Base-by-base conservation (phyloP, 2,888 invertebrate genomes). In the Maniola hyperantus region DNA sequence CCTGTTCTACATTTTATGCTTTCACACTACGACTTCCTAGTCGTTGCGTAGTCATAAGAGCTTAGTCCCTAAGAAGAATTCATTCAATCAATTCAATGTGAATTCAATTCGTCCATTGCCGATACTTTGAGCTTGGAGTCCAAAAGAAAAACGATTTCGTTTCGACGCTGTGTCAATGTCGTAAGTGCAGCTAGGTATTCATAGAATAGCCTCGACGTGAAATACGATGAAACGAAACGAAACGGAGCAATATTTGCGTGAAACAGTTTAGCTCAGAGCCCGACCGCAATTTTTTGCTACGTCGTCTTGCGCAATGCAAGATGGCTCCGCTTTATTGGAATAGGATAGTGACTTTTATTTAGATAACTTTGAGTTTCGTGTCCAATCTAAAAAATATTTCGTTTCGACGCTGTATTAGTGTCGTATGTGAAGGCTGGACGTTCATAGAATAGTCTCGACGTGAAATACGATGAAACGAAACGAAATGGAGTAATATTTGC, bases 401-500 rank as follows among this genome's bases (percentile, higher is more conserved):
- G 0, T 34, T 36, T 54, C 36, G 34, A 15, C 36, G 18, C 15
- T 54, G 36, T 5, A 4, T 42, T 20, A 57, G 57, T 42, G 57
- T 42, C 20, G 20, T 13, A 42, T 11, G 18, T 15, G 10, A 57
- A 6, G 6, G 6, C 13, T 42, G 11, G 10, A 11, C 7, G 18
- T 20, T 13, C 6, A 57, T 7, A 57, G 15, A 20, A 57, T 57
- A 57, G 7, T 6, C 39, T 20, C 20, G 5, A 82, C 80, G 81
- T 77, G 74, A 65, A 77, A 79, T 81, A 83, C 86, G 85, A 65
- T 69, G 66, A 63, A 69, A 66, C 57, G 84, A 85, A 85, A 84
- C 84, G 84, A 82, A 79, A 70, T 76, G 74, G 51, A 50, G 82
- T 83, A 85, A 87, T 88, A 86, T 87, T 83, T 84, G 84, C 82